These are phyloP conservation scores for Caenorhabditis sp. DNA, from an alignment of 2,888 invertebrate genomes.

Conservation along the genomic window DNA sequence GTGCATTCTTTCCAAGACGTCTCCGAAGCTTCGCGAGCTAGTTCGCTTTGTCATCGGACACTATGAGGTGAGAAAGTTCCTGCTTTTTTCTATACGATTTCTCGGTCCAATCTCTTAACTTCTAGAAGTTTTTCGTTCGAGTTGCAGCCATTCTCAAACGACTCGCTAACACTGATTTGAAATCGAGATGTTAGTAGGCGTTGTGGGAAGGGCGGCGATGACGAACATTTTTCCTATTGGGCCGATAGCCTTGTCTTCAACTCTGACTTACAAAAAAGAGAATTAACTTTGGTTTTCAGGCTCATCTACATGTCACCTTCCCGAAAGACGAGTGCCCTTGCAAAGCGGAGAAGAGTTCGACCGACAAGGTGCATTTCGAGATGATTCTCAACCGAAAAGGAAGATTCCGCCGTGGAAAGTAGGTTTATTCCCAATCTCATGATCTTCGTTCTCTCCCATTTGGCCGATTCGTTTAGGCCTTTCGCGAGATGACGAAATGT, in stretches of 20 bases:
- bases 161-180: conserved; percentile 46
- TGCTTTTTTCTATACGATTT: background rate
- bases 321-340: conserved; percentile 44
- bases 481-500: conserved; percentile 37
- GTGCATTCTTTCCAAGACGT: conserved; percentile 29
- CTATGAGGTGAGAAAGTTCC: conserved; percentile 40
- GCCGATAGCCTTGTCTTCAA: background rate
- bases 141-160: conserved; percentile 50
- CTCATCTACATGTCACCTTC: conserved; percentile 55
- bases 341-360: conserved; percentile 32
- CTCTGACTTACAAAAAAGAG: background rate
- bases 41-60: conserved; percentile 39
- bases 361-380: conserved; percentile 42
- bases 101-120: too few species aligned
- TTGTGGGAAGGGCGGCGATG: conserved; percentile 59
- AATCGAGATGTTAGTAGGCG: conserved; percentile 59
- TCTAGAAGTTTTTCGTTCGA: conserved; percentile 5
- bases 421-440: conserved; percentile 10
- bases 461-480: conserved; percentile 2
- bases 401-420: conserved; percentile 37
- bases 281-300: too few species aligned
- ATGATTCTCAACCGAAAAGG: conserved; percentile 55
- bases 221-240: conserved; percentile 5
- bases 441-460: background rate
- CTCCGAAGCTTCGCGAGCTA: conserved; percentile 12